Evolutionary conservation across 1,140 invertebrate genomes (phyloP).

Genomic region (Papilio polytes): DNA sequence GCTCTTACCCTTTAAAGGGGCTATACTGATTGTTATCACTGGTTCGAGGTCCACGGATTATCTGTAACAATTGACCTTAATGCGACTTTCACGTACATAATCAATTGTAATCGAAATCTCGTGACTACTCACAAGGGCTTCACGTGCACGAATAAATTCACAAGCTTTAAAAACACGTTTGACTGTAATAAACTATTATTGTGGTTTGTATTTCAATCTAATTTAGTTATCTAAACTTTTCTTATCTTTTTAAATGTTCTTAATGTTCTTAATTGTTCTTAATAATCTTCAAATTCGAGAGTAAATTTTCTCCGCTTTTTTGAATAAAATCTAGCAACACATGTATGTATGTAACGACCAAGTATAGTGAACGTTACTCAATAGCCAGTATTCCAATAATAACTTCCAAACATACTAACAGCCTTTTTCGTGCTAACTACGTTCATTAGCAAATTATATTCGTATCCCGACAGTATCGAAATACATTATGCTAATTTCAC

Average conservation of each 20-base stretch:
- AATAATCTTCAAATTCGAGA: too few relatives aligned
- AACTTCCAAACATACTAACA: background rate
- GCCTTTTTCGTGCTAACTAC: background rate
- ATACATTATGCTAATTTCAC: background rate
- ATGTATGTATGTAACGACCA: background rate
- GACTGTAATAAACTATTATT: too few relatives aligned
- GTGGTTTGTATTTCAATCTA: too few relatives aligned
- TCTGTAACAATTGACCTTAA: conserved; percentile 1
- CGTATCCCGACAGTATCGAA: conserved; percentile 9
- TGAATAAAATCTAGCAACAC: background rate
- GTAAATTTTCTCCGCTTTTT: too few relatives aligned
- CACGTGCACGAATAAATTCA: conserved; percentile 1
- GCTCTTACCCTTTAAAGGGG: background rate
- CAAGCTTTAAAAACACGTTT: background rate
- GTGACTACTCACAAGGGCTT: background rate
- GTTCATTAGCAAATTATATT: conserved; percentile 23
- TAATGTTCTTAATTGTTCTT: too few relatives aligned
- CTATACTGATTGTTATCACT: conserved; percentile 1
- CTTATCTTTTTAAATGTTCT: too few relatives aligned
- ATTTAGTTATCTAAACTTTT: too few relatives aligned
- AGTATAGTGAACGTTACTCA: too few relatives aligned
- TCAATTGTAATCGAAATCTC: conserved; percentile 3
- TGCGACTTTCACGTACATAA: conserved; percentile 1
- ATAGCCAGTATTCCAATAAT: background rate
- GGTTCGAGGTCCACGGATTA: background rate